Evolutionary conservation across 2,797 vertebrate species (phyloP), one percentile per base, ranked within the genome.

Genomic region (Spea hammondii): DNA sequence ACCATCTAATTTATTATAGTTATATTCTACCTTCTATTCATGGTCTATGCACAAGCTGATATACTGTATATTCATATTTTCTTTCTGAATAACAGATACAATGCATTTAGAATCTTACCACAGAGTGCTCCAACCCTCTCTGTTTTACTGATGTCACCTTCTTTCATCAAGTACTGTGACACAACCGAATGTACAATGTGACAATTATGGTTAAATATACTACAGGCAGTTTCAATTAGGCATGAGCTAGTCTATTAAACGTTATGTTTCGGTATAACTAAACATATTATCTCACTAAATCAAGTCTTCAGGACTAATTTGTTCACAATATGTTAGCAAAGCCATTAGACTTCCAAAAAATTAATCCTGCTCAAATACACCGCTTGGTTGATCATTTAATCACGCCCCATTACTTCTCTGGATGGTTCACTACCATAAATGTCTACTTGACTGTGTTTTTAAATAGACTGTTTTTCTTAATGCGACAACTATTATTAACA

Each of bases 401-500:
- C 74, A 77, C 73, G 79, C 65, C 48, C 65, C 79, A 82, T 77
- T 77, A 82, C 64, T 14, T 77, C 68, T 55, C 8, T 73, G 69
- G 48, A 69, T 69, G 32, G 55, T 73, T 82, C 55, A 59, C 50
- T 67, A 66, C 55, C 44, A 55, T 64, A 65, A 50, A 50, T 8
- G 13, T 82, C 55, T 73, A 44, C 66, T 72, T 76, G 70, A 69
- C 46, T 68, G 72, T 81, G 48, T 73, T 55, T 68, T 77, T 82
- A 68, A 73, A 69, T 54, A 67, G 47, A 77, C 72, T 77, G 70
- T 69, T 72, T 72, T 73, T 64, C 44, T 68, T 77, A 50, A 46
- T 64, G 68, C 77, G 74, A 65, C 79, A 68, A 49, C 62, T 73
- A 59, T 77, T 68, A 82, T 82, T 82, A 72, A 65, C 55, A 82